phyloP scores from a whole-genome alignment of 2,113 vertebrate genomes.

The Anguilla rostrata region DNA sequence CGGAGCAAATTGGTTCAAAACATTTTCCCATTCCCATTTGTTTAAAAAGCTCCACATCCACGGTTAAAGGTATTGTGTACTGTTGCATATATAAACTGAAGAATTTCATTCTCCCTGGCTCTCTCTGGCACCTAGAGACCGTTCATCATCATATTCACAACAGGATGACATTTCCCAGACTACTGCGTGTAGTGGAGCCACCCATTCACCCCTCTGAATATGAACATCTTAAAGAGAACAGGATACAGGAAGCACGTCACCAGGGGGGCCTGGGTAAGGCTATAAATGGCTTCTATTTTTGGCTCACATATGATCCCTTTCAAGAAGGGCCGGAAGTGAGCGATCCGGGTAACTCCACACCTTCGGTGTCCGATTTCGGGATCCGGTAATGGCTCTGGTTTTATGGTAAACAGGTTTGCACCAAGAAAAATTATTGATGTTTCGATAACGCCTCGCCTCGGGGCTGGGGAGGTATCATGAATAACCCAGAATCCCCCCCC shows the following conservation, averaged over 20 bases:
- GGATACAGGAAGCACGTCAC: background rate
- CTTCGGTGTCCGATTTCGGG: background rate
- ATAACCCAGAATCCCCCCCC: constrained; percentile 13
- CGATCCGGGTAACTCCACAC: constrained; percentile 18
- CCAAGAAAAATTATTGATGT: constrained; percentile 30
- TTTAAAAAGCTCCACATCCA: background rate
- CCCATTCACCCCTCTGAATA: background rate
- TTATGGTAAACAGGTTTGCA: constrained; percentile 15
- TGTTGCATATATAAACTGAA: background rate
- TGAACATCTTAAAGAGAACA: background rate
- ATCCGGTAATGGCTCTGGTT: constrained; percentile 10
- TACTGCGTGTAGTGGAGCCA: background rate
- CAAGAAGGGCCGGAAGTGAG: background rate
- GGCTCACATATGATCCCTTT: background rate
- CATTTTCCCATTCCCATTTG: background rate
- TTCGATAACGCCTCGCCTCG: constrained; percentile 23
- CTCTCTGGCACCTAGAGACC: background rate
- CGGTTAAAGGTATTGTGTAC: background rate
- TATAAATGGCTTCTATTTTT: constrained; percentile 15
- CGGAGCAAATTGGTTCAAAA: no score
- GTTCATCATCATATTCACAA: background rate
- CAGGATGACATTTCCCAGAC: background rate
- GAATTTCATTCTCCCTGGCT: background rate
- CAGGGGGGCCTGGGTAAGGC: background rate
- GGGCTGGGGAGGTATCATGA: constrained; percentile 11